These are phyloP conservation scores for Panagrolaimus sp. DNA, from an alignment of 1,140 invertebrate species.

Conservation along the genomic window DNA sequence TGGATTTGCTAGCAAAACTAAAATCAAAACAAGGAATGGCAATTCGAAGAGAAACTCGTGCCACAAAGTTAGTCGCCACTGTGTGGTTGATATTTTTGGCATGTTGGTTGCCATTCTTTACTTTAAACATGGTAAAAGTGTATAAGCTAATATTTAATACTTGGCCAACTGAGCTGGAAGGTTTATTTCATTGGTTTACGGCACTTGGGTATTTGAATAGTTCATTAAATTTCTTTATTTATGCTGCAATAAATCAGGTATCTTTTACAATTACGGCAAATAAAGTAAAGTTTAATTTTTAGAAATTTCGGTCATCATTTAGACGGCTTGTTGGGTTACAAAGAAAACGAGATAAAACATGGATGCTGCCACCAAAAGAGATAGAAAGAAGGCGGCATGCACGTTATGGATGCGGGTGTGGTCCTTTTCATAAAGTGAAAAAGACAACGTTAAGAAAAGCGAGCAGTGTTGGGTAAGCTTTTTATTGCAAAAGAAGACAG, in stretches of 20 bases:
- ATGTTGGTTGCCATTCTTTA: constrained; percentile 58
- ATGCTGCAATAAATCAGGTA: constrained; percentile 57
- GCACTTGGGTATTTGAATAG: constrained; percentile 55
- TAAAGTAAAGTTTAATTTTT: constrained; percentile 21
- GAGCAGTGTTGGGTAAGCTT: constrained; percentile 45
- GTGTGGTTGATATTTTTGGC: constrained; percentile 59
- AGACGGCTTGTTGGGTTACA: constrained; percentile 49
- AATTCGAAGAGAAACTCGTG: constrained; percentile 54
- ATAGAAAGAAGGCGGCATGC: constrained; percentile 15
- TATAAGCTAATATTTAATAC: constrained; percentile 42
- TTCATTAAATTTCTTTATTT: constrained; percentile 57
- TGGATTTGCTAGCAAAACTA: constrained; percentile 56
- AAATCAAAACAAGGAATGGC: constrained; percentile 58
- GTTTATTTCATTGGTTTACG: constrained; percentile 57
- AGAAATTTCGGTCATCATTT: constrained; percentile 57
- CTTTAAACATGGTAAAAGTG: constrained; percentile 56
- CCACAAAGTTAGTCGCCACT: constrained; percentile 56
- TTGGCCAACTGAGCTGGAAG: constrained; percentile 47
- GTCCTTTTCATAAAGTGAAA: constrained; percentile 44
- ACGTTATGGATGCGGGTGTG: constrained; percentile 27
- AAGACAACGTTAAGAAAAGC: constrained; percentile 42
- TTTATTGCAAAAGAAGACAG: too few species aligned
- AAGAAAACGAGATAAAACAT: constrained; percentile 37
- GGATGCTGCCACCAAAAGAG: constrained; percentile 53
- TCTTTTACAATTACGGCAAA: neutral